Evolutionary conservation across 2,113 vertebrate genomes (phyloP).

Genomic region (Amphilophus citrinellus): DNA sequence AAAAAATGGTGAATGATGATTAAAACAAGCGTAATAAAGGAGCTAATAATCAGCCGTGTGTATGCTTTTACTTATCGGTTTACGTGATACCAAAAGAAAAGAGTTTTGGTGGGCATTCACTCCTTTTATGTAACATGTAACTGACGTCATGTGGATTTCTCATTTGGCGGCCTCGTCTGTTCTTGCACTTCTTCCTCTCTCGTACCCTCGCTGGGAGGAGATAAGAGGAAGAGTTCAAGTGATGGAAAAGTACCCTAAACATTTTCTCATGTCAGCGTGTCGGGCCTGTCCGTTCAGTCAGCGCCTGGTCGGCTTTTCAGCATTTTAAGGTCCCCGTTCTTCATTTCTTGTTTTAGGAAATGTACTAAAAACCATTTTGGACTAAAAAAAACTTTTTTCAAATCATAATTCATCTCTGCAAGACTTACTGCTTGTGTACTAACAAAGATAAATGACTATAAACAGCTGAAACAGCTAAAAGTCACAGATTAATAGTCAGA

Average conservation of each 20-base stretch:
- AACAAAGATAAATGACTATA: not conserved
- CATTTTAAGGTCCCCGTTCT: not conserved
- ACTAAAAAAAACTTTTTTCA: not conserved
- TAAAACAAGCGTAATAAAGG: not conserved
- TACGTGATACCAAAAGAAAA: not conserved
- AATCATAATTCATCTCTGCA: rapidly evolving
- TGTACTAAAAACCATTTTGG: rapidly evolving
- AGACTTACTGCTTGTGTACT: not conserved
- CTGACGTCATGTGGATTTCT: not conserved
- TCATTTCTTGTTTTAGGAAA: not conserved
- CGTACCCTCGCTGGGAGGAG: not conserved
- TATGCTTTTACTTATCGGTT: not conserved
- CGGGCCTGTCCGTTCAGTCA: not conserved
- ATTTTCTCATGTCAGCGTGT: not conserved
- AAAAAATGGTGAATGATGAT: not conserved
- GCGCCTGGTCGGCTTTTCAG: not conserved
- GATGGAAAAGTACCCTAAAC: not conserved
- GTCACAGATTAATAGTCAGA: not conserved
- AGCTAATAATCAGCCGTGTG: rapidly evolving
- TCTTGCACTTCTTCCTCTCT: not conserved
- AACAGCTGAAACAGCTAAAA: not conserved
- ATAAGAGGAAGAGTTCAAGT: not conserved
- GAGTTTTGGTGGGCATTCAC: not conserved
- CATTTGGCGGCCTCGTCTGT: not conserved
- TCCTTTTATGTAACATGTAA: not conserved